Conservation (phyloP, 2,888 invertebrate genomes). For the Elegia similella region DNA sequence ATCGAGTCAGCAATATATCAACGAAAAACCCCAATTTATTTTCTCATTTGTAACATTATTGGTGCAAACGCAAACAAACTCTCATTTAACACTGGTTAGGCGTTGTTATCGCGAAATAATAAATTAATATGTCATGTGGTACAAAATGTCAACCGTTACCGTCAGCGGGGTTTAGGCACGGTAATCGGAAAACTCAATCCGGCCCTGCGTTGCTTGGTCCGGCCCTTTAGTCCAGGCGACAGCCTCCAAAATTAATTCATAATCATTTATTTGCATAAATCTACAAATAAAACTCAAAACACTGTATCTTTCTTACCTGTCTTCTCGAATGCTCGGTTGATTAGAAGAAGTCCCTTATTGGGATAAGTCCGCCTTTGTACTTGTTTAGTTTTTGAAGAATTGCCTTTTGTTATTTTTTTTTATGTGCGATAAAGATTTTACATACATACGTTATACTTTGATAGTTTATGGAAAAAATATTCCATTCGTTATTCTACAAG, state of each 20-base stretch:
- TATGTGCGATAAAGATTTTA: no score
- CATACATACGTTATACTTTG: no score
- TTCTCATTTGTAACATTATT: not conserved
- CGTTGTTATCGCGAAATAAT: slow-evolving; percentile 6
- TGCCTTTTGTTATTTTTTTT: no score
- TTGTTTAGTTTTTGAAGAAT: no score
- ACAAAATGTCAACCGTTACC: slow-evolving; percentile 5
- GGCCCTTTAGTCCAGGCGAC: slow-evolving; percentile 1
- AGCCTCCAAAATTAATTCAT: not conserved
- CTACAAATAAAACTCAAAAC: no score
- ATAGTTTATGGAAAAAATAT: no score
- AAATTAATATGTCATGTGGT: slow-evolving; percentile 1
- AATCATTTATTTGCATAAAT: no score
- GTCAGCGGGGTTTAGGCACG: not conserved
- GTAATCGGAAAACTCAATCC: slow-evolving; percentile 11
- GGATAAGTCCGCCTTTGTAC: no score
- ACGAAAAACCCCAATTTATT: not conserved
- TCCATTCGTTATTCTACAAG: no score
- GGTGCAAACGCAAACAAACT: not conserved
- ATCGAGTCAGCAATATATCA: not conserved
- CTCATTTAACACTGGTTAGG: slow-evolving; percentile 1
- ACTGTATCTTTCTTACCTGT: no score
- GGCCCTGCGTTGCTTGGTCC: not conserved
- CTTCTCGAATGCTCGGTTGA: no score
- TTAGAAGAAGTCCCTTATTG: no score